A percentile compares a stretch with the other conserved stretches of the same genome.
Evolutionary conservation across 2,113 vertebrate species (phyloP).

Genomic region (Sorex fumeus): DNA sequence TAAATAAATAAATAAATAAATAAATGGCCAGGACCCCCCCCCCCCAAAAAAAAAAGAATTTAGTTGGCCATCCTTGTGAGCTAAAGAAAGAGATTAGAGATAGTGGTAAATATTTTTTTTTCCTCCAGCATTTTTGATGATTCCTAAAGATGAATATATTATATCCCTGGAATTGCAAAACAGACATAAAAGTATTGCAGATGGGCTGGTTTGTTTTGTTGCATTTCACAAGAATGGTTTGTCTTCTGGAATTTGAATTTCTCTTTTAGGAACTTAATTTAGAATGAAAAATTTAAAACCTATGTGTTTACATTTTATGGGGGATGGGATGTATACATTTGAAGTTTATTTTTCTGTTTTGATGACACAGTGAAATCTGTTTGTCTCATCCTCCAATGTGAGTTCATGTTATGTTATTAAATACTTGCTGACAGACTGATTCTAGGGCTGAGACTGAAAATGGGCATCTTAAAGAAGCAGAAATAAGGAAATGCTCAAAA

Average conservation of each 20-base stretch:
- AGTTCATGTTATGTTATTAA: constrained; percentile 21
- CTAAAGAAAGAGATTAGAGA: not conserved
- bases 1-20: too few species aligned
- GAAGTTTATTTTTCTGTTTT: constrained; percentile 47
- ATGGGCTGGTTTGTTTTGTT: not conserved
- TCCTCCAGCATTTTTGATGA: constrained; percentile 27
- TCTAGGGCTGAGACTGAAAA: not conserved
- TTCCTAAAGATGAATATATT: constrained; percentile 9
- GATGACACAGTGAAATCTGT: constrained; percentile 24
- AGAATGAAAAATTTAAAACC: constrained; percentile 37
- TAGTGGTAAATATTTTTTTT: not conserved
- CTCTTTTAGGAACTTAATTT: constrained; percentile 17
- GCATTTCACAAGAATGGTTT: not conserved
- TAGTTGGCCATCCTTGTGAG: too few species aligned
- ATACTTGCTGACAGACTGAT: constrained; percentile 24
- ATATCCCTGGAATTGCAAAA: constrained; percentile 15
- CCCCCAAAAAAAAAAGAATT: too few species aligned
- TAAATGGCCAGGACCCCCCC: too few species aligned
- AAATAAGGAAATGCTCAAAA: constrained; percentile 54
- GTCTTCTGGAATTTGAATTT: constrained; percentile 19
- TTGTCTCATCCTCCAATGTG: not conserved
- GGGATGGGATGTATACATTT: not conserved
- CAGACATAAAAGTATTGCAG: constrained; percentile 41
- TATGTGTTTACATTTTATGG: not conserved
- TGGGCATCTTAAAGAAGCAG: not conserved